Base-by-base conservation (phyloP, 2,888 invertebrate genomes). In the Cinara cedri region DNA sequence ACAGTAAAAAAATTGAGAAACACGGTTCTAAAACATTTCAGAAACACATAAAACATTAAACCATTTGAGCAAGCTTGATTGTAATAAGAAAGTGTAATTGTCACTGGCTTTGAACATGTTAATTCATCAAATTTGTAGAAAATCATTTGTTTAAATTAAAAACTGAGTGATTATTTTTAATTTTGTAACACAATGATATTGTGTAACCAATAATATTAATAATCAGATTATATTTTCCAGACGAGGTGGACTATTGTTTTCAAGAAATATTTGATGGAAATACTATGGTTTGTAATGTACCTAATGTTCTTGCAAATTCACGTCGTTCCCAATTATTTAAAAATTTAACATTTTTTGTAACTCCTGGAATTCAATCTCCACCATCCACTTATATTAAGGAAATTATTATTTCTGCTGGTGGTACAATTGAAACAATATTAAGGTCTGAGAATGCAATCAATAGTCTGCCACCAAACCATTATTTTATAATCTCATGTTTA, bases 371-470 rank as follows among this genome's bases (percentile, higher is more conserved):
- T 1, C 90, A 91, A 82, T 49, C n/a, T 8, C 97, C 97, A 0
- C 89, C 91, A 0, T 89, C 90, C 21, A 87, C 88, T 0, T 89
- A 92, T 24, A 87, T 98, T 57, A 89, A 90, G 3, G 92, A 93
- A 83, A 91, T 98, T 86, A 93, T 98, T 55, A 92, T 94, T 84
- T 89, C 92, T 72, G 95, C 94, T 60, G 98, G 97, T 3, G 97
- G 97, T 0, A 90, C 88, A 74, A 91, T 97, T 24, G 95, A 97
- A 83, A 90, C 91, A 83, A 91, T 92, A 76, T 88, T 94, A 71
- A 90, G 94, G 2, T 90, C 92, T 0, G 88, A 91, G 60, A 89
- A 90, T 14, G 90, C 91, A 65, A 93, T 95, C 83, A 91, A 92
- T 83, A 92, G 93, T 82, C 88, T 91, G 84, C 91, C 92, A 84